These are phyloP conservation scores for Hemiprocne comata DNA, from an alignment of 2,113 vertebrate genomes.

Conservation along the genomic window DNA sequence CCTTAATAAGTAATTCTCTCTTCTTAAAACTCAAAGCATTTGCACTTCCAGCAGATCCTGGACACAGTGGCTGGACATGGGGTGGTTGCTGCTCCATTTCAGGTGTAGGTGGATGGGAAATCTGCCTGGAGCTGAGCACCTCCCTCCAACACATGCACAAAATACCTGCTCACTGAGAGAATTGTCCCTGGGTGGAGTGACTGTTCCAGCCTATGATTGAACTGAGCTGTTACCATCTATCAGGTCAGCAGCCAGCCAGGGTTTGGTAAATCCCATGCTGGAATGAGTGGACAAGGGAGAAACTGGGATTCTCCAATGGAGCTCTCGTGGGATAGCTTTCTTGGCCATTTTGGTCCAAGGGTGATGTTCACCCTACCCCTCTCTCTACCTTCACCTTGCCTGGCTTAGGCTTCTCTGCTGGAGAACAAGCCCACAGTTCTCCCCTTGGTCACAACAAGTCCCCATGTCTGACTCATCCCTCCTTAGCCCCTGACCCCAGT, in stretches of 20 bases:
- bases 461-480: background rate
- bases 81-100: background rate
- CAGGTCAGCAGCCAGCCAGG: background rate
- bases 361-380: accelerated
- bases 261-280: background rate
- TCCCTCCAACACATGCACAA: accelerated
- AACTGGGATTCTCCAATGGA: background rate
- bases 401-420: background rate
- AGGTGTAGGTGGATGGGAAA: background rate
- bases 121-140: background rate
- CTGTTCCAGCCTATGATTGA: background rate
- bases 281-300: background rate
- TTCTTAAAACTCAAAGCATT: background rate
- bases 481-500: background rate
- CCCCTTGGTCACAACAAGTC: background rate
- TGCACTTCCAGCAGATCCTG: background rate
- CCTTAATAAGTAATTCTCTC: background rate
- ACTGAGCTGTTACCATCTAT: background rate
- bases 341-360: background rate
- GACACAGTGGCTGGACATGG: accelerated
- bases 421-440: background rate
- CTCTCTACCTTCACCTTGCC: background rate
- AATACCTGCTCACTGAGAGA: background rate
- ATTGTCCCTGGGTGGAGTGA: background rate
- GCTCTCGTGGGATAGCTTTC: too few species aligned